phyloP scores from a whole-genome alignment of 2,797 vertebrate species.

The Lithobates sylvaticus region DNA sequence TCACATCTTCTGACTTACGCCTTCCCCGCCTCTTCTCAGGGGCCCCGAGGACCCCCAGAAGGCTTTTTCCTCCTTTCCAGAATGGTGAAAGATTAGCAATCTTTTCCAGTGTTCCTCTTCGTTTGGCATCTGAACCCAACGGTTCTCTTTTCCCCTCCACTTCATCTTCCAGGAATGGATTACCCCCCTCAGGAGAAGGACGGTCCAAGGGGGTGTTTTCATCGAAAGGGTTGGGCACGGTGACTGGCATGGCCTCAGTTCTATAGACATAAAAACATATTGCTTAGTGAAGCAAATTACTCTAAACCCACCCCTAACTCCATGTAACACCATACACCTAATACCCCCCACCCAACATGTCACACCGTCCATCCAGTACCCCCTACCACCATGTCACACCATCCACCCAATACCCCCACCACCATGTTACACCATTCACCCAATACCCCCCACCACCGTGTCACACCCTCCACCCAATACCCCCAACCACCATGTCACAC shows the following conservation, averaged over 20 bases:
- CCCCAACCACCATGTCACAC: too few relatives aligned
- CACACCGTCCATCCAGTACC: too few relatives aligned
- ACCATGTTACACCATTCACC: too few relatives aligned
- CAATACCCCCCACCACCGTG: too few relatives aligned
- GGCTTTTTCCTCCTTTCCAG: constrained; percentile 65
- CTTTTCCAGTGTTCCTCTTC: constrained; percentile 70
- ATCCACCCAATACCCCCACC: too few relatives aligned
- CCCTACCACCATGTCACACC: too few relatives aligned
- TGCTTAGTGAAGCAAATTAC: too few relatives aligned
- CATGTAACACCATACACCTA: too few relatives aligned
- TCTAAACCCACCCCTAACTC: too few relatives aligned
- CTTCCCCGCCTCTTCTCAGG: constrained; percentile 70
- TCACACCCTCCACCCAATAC: too few relatives aligned
- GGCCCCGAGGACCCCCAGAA: background rate
- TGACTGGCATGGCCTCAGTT: constrained; percentile 44
- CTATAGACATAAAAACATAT: background rate
- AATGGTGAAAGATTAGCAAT: constrained; percentile 70
- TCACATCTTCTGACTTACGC: constrained; percentile 86
- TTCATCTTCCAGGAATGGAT: constrained; percentile 39
- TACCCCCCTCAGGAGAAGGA: constrained; percentile 48
- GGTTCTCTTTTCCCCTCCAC: constrained; percentile 17
- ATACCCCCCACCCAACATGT: too few relatives aligned
- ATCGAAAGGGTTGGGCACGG: constrained; percentile 67
- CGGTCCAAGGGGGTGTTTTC: constrained; percentile 44
- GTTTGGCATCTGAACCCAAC: constrained; percentile 51